These are phyloP conservation scores for Harpegnathos saltator DNA, from an alignment of 1,140 invertebrate genomes.

Conservation along the genomic window DNA sequence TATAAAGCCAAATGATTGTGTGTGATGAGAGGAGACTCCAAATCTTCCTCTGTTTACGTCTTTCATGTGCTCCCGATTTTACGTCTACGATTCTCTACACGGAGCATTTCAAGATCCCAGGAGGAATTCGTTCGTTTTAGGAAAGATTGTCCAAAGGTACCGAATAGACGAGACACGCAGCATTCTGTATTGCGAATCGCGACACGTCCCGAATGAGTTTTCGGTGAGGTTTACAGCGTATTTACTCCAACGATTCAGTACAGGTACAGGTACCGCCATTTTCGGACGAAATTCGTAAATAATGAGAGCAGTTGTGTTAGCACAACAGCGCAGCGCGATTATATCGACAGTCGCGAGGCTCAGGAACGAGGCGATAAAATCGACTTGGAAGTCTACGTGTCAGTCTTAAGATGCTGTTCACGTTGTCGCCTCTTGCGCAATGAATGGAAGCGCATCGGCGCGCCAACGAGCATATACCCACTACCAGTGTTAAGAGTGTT, in stretches of 20 bases:
- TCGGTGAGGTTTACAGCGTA: conserved; percentile 30
- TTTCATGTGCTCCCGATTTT: too few species aligned
- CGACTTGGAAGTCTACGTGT: conserved; percentile 40
- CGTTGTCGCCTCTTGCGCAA: conserved; percentile 14
- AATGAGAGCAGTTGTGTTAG: conserved; percentile 46
- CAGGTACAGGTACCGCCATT: conserved; percentile 33
- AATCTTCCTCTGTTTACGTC: too few species aligned
- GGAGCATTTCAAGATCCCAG: background rate
- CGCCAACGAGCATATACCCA: background rate
- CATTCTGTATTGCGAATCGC: conserved; percentile 42
- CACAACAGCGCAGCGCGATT: conserved; percentile 1
- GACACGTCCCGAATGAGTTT: conserved; percentile 29
- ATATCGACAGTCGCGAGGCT: conserved; percentile 10
- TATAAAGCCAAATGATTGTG: too few species aligned
- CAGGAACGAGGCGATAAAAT: conserved; percentile 37
- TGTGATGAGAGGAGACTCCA: too few species aligned
- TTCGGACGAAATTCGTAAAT: conserved; percentile 59
- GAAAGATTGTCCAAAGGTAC: background rate
- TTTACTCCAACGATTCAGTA: conserved; percentile 28
- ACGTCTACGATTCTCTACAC: too few species aligned
- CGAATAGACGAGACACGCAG: background rate
- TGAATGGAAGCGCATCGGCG: background rate
- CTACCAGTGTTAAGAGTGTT: conserved; percentile 2
- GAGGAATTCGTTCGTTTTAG: background rate
- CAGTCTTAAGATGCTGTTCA: conserved; percentile 41